A percentile compares a stretch with the other conserved stretches of the same genome.
Evolutionary conservation across 1,140 invertebrate species (phyloP).

Genomic region (Helicoverpa zea): DNA sequence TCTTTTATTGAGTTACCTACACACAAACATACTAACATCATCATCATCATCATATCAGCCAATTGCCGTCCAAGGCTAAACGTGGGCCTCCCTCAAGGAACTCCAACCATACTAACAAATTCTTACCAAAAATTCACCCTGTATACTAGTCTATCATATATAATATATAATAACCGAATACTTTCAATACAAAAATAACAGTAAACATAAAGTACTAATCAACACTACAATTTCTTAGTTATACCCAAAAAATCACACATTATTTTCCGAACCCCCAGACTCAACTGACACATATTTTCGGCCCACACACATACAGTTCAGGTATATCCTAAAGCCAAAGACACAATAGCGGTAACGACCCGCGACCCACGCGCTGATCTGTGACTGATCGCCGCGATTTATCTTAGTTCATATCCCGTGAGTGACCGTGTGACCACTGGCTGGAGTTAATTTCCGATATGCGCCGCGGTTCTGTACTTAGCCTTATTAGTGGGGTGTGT

Average conservation of each 20-base stretch:
- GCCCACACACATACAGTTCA: slow-evolving; percentile 1
- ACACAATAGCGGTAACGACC: slow-evolving; percentile 33
- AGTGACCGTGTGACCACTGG: slow-evolving; percentile 1
- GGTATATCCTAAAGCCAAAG: slow-evolving; percentile 7
- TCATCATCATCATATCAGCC: too few relatives aligned
- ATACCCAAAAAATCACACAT: background rate
- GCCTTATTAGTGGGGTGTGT: background rate
- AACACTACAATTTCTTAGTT: background rate
- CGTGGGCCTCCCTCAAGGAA: too few relatives aligned
- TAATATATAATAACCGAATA: too few relatives aligned
- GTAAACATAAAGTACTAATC: too few relatives aligned
- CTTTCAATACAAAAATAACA: too few relatives aligned
- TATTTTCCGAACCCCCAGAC: background rate
- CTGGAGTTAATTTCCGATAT: background rate
- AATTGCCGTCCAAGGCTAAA: too few relatives aligned
- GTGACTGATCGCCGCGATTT: slow-evolving; percentile 38
- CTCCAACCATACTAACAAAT: too few relatives aligned
- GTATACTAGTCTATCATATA: too few relatives aligned
- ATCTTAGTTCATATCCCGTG: slow-evolving; percentile 14
- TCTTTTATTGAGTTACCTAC: too few relatives aligned
- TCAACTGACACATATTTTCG: slow-evolving; percentile 19
- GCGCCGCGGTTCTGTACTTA: background rate
- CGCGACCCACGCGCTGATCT: slow-evolving; percentile 15
- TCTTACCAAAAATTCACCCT: too few relatives aligned
- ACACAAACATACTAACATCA: too few relatives aligned